These are phyloP conservation scores for Hyppa rectilinea DNA, from an alignment of 2,888 invertebrate species.

Conservation along the genomic window DNA sequence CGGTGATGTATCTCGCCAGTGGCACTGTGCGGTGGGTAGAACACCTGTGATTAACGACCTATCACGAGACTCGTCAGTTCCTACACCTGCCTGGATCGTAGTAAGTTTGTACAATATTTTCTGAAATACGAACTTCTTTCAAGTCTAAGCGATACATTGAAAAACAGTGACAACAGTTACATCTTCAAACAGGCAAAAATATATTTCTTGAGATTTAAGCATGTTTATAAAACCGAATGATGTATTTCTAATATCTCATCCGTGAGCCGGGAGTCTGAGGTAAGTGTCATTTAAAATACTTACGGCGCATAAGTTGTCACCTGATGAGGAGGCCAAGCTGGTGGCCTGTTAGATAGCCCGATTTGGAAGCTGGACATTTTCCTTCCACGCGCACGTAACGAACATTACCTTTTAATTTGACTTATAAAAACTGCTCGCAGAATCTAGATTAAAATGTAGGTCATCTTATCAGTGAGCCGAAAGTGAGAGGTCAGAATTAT, in stretches of 20 bases:
- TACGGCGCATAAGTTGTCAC: no score
- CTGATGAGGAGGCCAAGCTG: no score
- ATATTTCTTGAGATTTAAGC: neutral
- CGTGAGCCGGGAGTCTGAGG: neutral
- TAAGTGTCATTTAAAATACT: neutral
- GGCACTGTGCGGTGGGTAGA: neutral
- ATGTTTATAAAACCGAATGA: neutral
- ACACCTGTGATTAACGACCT: neutral
- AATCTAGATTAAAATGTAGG: no score
- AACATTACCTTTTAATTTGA: no score
- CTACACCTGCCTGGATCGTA: neutral
- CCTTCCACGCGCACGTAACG: no score
- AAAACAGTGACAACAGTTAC: no score
- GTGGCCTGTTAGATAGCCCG: no score
- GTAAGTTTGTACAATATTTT: neutral
- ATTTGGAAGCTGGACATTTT: no score
- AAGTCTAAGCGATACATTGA: neutral
- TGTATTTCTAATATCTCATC: neutral
- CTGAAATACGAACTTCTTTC: neutral
- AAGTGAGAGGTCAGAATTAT: neutral
- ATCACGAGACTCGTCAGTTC: neutral
- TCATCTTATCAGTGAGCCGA: neutral
- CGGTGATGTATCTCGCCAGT: neutral
- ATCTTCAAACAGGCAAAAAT: neutral
- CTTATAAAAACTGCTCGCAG: no score